Base-by-base conservation (phyloP, 2,113 vertebrate species). In the Speoplatyrhinus poulsoni region DNA sequence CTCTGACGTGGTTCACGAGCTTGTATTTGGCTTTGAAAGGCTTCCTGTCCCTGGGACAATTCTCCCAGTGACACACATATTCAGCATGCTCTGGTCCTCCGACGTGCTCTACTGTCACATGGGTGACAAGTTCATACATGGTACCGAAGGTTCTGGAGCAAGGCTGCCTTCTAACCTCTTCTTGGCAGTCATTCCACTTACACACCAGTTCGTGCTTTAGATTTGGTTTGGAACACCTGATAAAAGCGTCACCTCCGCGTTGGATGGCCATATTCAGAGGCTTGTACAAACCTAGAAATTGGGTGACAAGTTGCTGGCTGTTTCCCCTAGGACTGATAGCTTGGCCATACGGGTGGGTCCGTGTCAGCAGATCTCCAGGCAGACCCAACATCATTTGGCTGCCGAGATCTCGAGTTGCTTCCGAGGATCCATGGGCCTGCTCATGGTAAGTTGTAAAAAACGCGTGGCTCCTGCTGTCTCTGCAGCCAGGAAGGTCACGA, bases 51-150 rank as follows among this genome's bases (percentile, higher is more conserved):
- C 90, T 79, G 52, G 69, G 32, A 65, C 82, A 91, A 41, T 84
- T 90, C 81, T 87, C 85, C 92, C 90, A 91, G 74, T 87, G 85
- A 72, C 93, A 93, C 65, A 91, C 87, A 61, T 93, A 93, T 12
- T 89, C 90, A 3, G 87, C 81, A 78, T 90, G 91, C 67, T 92
- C 91, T 0, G 90, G 86, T 90, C 90, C 91, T 49, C 91, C 92
- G 80, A 93, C 90, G 36, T 94, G 93, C 81, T 93, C 91, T 83
- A 91, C 85, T 60, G 91, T 91, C 89, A 94, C 82, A 86, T 93
- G 93, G 75, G 85, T 91, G 80, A 93, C 93, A 69, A 94, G 90
- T 87, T 93, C 92, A 84, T 91, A 91, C 92, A 94, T 88, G 79
- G 78, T 90, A 76, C 89, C 88, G 85, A 93, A 94, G 69, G 87